phyloP scores from a whole-genome alignment of 1,140 invertebrate genomes.

The Teleogryllus occipitalis region DNA sequence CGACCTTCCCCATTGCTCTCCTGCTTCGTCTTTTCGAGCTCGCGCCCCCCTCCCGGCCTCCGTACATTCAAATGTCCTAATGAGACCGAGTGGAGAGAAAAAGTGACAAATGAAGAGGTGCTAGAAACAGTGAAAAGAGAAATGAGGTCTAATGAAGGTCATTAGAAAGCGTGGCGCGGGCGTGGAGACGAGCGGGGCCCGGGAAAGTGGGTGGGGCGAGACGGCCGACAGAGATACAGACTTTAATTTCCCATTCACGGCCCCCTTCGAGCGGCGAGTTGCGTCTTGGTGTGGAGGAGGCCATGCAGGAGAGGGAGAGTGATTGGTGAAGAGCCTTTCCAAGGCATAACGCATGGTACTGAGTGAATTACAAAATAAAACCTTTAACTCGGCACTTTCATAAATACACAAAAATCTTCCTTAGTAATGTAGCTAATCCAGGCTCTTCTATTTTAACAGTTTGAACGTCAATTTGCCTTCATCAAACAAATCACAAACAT shows the following conservation, averaged over 20 bases:
- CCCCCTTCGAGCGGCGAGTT: background rate
- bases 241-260: background rate
- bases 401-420: too few relatives aligned
- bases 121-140: constrained; percentile 1
- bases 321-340: too few relatives aligned
- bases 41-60: too few relatives aligned
- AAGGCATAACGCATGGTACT: too few relatives aligned
- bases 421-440: too few relatives aligned
- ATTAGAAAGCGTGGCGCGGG: constrained; percentile 2
- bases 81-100: background rate
- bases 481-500: too few relatives aligned
- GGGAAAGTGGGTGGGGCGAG: background rate
- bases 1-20: background rate
- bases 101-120: constrained; percentile 4
- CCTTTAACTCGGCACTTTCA: too few relatives aligned
- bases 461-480: too few relatives aligned
- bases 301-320: too few relatives aligned
- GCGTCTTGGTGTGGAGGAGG: background rate
- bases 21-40: background rate
- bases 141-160: background rate
- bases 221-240: background rate
- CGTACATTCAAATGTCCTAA: background rate
- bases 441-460: too few relatives aligned
- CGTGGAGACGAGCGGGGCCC: background rate
- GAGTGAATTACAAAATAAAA: too few relatives aligned